These are phyloP conservation scores for Nettapus auritus DNA, from an alignment of 2,113 vertebrate species.

Conservation along the genomic window DNA sequence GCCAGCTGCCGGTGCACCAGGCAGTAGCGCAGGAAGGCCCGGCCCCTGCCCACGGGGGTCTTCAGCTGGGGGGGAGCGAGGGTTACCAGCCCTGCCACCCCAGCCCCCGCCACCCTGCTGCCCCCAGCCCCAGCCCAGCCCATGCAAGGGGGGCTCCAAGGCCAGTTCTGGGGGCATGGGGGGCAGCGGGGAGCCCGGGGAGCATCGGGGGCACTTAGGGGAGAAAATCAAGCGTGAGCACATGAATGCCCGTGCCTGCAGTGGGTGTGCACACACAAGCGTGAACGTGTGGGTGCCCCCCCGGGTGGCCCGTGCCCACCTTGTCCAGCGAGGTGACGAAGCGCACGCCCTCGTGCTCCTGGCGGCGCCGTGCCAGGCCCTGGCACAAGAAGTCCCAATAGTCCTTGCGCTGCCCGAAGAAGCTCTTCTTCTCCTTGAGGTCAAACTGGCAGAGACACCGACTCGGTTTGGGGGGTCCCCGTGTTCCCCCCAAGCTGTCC, in stretches of 20 bases:
- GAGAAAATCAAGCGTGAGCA: background rate
- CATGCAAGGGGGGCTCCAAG: background rate
- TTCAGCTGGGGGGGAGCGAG: conserved; percentile 60
- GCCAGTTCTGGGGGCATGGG: background rate
- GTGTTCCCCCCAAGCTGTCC: background rate
- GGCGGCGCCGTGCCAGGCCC: conserved; percentile 36
- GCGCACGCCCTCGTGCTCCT: conserved; percentile 20
- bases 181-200: background rate
- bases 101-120: rapidly evolving
- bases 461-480: background rate
- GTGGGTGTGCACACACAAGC: too few relatives aligned
- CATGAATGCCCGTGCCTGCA: background rate
- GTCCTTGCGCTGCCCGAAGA: conserved; percentile 75
- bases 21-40: conserved; percentile 81
- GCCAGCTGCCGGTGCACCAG: conserved; percentile 76
- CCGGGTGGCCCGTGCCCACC: conserved; percentile 9
- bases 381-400: conserved; percentile 82
- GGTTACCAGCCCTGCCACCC: background rate
- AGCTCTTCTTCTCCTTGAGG: conserved; percentile 77
- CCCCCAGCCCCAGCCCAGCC: background rate
- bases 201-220: background rate
- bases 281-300: background rate
- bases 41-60: conserved; percentile 76
- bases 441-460: conserved; percentile 71
- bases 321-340: conserved; percentile 68